Base-by-base conservation (phyloP, 2,113 vertebrate species). In the Festucalex cinctus region DNA sequence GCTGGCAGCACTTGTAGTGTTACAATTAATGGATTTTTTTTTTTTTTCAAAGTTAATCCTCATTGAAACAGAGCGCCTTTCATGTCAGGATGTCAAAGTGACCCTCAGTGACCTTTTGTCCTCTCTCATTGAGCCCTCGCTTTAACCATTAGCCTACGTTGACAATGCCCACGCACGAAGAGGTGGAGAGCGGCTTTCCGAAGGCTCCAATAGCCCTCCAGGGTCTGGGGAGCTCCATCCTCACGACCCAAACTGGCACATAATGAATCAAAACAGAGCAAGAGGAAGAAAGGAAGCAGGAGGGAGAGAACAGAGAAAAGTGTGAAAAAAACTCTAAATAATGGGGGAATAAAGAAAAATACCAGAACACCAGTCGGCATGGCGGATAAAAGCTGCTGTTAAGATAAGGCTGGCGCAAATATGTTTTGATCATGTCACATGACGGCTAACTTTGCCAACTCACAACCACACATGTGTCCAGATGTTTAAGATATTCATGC, bases 61-160 rank as follows among this genome's bases (percentile, higher is more conserved):
- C 83, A 91, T 89, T 90, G 90, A 92, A 91, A 92, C 85, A 84
- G 76, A 85, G 84, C 88, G 76, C 85, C 86, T 92, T 91, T 92
- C 83, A 91, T 89, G 87, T 89, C 78, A 83, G 77, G 74, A 86
- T 71, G 84, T 84, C 86, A 89, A 85, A 89, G 82, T 88, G 89
- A 91, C 89, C 90, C 83, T 75, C 77, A 48, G 58, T 91, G 90
- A 93, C 86, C 90, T 89, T 92, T 92, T 92, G 91, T 92, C 86
- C 88, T 84, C 80, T 83, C 84, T 81, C 83, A 89, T 89, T 92
- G 86, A 90, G 83, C 77, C 83, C 75, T 77, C 71, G 70, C 86
- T 88, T 80, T 83, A 88, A 90, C 83, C 77, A 91, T 91, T 91
- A 92, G 88, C 88, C 84, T 83, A 76, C 69, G 73, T 71, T 89